These are phyloP conservation scores for Ichneumoninae sp. DNA, from an alignment of 2,888 invertebrate species.

Conservation along the genomic window DNA sequence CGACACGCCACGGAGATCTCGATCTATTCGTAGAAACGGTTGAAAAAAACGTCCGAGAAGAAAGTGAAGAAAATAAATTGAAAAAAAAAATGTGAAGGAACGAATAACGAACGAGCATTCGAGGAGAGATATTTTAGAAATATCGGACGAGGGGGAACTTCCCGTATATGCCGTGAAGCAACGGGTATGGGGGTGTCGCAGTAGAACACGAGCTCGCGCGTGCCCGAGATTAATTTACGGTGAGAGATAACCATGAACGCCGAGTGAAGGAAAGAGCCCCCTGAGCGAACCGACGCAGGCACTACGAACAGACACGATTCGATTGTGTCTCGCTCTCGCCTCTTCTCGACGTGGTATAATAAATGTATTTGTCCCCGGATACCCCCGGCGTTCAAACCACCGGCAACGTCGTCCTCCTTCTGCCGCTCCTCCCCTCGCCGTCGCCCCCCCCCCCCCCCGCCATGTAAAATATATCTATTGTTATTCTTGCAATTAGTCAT, in stretches of 20 bases:
- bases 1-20: conserved; percentile 6
- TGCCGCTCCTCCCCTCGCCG: conserved; percentile 32
- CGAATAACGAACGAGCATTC: conserved; percentile 57
- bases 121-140: conserved; percentile 77
- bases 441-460: conserved; percentile 69
- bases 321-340: conserved; percentile 77
- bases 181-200: conserved; percentile 69
- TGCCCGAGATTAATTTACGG: conserved; percentile 82
- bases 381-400: conserved; percentile 54
- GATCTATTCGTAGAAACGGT: conserved; percentile 44
- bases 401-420: conserved; percentile 48
- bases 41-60: conserved; percentile 17
- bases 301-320: conserved; percentile 76
- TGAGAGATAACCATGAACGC: conserved; percentile 82
- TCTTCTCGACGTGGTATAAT: conserved; percentile 62
- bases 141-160: conserved; percentile 74
- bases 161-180: conserved; percentile 38
- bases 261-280: conserved; percentile 56
- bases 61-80: conserved; percentile 14
- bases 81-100: conserved; percentile 23
- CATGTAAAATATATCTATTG: conserved; percentile 81
- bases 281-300: conserved; percentile 63
- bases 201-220: conserved; percentile 68
- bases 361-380: conserved; percentile 67
- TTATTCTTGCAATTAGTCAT: conserved; percentile 83